phyloP scores from a whole-genome alignment of 2,113 vertebrate species.

The Ovis aries region DNA sequence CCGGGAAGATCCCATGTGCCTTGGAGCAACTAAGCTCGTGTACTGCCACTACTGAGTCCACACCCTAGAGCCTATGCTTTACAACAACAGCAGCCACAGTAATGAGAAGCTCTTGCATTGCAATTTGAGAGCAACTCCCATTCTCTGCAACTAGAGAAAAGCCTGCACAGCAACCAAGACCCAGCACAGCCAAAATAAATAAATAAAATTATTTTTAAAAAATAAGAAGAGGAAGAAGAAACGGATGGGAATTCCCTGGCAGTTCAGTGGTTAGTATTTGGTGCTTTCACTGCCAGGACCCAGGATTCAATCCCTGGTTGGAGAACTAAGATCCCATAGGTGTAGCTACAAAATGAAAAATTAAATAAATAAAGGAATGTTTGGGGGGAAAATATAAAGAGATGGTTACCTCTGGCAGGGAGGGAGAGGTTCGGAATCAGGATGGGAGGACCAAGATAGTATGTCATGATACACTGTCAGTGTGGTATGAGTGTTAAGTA shows the following conservation, averaged over 20 bases:
- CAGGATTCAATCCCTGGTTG: background rate
- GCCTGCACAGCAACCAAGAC: background rate
- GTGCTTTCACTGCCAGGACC: background rate
- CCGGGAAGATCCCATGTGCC: background rate
- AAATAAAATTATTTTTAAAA: background rate
- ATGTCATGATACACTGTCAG: background rate
- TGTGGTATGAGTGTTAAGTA: background rate
- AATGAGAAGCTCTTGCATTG: background rate
- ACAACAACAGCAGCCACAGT: background rate
- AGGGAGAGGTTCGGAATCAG: background rate
- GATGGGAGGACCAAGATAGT: background rate
- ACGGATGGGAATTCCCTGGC: background rate
- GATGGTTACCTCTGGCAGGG: background rate
- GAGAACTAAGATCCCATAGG: background rate
- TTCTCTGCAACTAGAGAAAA: background rate
- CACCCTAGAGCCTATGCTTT: background rate
- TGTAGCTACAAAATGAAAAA: background rate
- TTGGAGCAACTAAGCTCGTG: background rate
- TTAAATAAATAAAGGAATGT: background rate
- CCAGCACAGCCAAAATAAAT: background rate
- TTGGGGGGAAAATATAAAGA: background rate
- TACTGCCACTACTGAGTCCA: background rate
- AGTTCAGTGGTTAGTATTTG: background rate
- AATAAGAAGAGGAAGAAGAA: background rate
- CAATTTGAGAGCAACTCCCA: fast-evolving